phyloP scores from a whole-genome alignment of 2,797 vertebrate genomes.

The Miichthys miiuy region DNA sequence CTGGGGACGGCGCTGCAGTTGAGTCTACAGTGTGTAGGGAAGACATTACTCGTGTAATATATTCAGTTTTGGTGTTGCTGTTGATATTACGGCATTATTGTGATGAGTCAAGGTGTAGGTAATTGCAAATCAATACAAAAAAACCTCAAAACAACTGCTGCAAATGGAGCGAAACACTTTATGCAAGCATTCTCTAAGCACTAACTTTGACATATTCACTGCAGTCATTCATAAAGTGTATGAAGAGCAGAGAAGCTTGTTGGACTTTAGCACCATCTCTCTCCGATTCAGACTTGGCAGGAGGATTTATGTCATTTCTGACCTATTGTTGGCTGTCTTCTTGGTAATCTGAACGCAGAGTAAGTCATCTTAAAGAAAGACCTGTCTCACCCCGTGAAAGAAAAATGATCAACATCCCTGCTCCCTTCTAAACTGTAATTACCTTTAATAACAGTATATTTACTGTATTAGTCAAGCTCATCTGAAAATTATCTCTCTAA shows the following conservation, averaged over 20 bases:
- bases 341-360: neutral
- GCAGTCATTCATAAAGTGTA: neutral
- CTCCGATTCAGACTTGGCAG: neutral
- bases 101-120: neutral
- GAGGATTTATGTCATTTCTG: neutral
- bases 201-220: conserved; percentile 2
- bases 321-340: neutral
- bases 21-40: neutral
- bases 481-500: conserved; percentile 79
- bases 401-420: conserved; percentile 43
- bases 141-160: neutral
- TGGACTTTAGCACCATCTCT: conserved; percentile 6
- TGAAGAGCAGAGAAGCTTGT: neutral
- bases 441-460: conserved; percentile 80
- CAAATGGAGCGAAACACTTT: neutral
- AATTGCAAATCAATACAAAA: neutral
- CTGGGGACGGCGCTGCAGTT: neutral
- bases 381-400: conserved; percentile 1
- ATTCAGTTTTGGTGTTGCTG: neutral
- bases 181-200: neutral
- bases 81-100: neutral
- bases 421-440: conserved; percentile 63
- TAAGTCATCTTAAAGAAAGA: conserved; percentile 34
- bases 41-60: neutral
- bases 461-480: conserved; percentile 77